A percentile compares a stretch with the other conserved stretches of the same genome.
phyloP scores from a whole-genome alignment of 1,140 invertebrate species.

The Acromyrmex charruanus region DNA sequence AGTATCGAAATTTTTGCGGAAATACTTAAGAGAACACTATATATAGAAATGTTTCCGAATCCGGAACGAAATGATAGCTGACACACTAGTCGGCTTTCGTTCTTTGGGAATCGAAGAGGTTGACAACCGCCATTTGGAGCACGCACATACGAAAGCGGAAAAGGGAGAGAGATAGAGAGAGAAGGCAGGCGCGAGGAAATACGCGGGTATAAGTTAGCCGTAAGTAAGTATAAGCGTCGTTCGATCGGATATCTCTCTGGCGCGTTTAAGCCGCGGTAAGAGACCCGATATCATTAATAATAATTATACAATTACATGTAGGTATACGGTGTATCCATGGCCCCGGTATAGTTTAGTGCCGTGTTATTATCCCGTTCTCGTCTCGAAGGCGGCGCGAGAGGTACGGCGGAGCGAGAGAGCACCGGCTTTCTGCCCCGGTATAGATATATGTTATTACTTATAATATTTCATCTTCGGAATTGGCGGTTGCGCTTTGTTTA shows the following conservation, averaged over 20 bases:
- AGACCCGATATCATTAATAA: constrained; percentile 87
- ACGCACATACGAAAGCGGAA: neutral
- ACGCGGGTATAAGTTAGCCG: constrained; percentile 60
- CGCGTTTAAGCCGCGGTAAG: constrained; percentile 81
- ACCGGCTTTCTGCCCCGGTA: constrained; percentile 72
- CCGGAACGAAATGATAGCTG: constrained; percentile 48
- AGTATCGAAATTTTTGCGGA: neutral
- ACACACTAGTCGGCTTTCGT: constrained; percentile 27
- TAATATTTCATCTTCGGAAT: constrained; percentile 87
- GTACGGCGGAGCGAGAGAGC: constrained; percentile 56
- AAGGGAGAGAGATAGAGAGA: constrained; percentile 22
- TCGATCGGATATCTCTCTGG: constrained; percentile 74
- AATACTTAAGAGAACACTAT: neutral
- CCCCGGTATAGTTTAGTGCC: constrained; percentile 85
- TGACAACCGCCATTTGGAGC: constrained; percentile 54
- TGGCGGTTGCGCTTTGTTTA: constrained; percentile 87
- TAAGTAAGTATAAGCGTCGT: constrained; percentile 58
- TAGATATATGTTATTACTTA: constrained; percentile 87
- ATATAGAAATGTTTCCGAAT: constrained; percentile 1
- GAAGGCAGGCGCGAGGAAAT: constrained; percentile 45
- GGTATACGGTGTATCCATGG: constrained; percentile 81
- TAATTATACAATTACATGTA: constrained; percentile 87
- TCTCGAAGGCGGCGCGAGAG: constrained; percentile 64
- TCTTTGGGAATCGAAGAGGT: constrained; percentile 44
- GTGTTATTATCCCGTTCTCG: constrained; percentile 86